Evolutionary conservation across 2,797 vertebrate species (phyloP), one percentile per base, ranked within the genome.

Genomic region (Moxostoma hubbsi): DNA sequence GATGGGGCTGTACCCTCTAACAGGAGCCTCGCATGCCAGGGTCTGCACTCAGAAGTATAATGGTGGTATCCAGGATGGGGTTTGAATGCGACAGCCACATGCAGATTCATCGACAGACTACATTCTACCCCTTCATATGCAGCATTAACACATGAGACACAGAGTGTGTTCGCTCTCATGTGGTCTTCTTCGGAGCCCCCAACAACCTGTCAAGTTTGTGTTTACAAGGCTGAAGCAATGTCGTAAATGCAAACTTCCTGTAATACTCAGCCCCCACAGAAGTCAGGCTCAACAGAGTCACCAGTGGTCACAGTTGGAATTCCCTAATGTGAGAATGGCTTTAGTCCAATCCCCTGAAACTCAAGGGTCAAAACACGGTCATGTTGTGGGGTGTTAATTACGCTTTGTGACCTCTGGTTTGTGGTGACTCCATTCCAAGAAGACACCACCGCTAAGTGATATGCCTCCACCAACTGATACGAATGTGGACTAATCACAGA

Each of bases 1-100:
- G 84, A 77, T 66, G 13, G 51, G 62, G 63, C 79, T 73, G 43
- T 79, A 66, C 74, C 45, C 79, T 64, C 15, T 73, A 55, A 66
- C 51, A 47, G 73, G 67, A 59, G 68, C 54, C 47, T 76, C 50
- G 10, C 55, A 55, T 11, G 58, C 49, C 24, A 66, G 5, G 15
- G 46, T 70, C 4, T 53, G 75, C 24, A 70, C 15, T 16, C 63
- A 73, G 62, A 85, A 58, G 66, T 73, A 69, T 59, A 76, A 68
- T 15, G 66, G 58, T 18, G 15, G 61, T 6, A 61, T 73, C 63
- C 78, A 69, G 74, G 77, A 81, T 11, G 58, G 67, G 36, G 81
- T 85, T 64, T 85, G 64, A 86, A 54, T 3, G 15, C 15, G 5
- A 18, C 47, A 8, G 18, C 53, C 15, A 75, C 6, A 18, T 47